phyloP scores from a whole-genome alignment of 2,888 invertebrate species.

The Tetragnatha montana region DNA sequence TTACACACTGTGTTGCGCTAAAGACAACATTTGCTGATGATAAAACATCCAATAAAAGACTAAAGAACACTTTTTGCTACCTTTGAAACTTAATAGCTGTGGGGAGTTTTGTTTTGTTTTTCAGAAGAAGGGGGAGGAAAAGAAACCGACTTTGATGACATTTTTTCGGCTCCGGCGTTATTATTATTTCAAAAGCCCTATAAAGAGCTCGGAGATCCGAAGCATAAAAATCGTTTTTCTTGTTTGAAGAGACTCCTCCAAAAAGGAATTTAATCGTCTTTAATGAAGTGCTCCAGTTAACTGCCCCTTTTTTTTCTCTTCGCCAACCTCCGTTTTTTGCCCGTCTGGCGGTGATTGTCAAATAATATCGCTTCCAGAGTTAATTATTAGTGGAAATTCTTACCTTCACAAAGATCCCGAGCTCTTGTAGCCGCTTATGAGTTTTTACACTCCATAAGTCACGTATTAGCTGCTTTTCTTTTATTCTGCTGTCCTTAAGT shows the following conservation, averaged over 20 bases:
- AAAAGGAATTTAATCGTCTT: constrained; percentile 68
- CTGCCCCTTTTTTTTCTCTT: constrained; percentile 45
- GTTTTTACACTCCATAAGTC: background rate
- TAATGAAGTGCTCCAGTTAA: constrained; percentile 65
- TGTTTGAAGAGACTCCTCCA: constrained; percentile 59
- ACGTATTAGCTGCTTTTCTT: background rate
- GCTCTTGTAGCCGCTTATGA: background rate
- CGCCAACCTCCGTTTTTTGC: constrained; percentile 28
- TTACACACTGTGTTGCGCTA: constrained; percentile 68
- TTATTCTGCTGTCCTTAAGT: background rate
- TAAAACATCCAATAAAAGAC: constrained; percentile 69
- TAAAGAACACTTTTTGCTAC: constrained; percentile 63
- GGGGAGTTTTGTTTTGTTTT: constrained; percentile 65
- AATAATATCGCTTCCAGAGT: constrained; percentile 45
- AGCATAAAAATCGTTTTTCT: constrained; percentile 64
- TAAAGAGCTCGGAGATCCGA: constrained; percentile 53
- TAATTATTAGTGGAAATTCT: constrained; percentile 40
- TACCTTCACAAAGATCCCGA: constrained; percentile 1
- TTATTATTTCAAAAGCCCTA: constrained; percentile 62
- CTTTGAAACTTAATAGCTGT: constrained; percentile 69
- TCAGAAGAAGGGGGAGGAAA: constrained; percentile 27
- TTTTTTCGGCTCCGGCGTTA: constrained; percentile 48
- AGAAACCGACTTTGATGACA: constrained; percentile 46
- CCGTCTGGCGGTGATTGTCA: constrained; percentile 34
- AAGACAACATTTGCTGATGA: constrained; percentile 69